These are phyloP conservation scores for Drosophila nigritarsus DNA, from an alignment of 2,888 invertebrate species.

Conservation along the genomic window DNA sequence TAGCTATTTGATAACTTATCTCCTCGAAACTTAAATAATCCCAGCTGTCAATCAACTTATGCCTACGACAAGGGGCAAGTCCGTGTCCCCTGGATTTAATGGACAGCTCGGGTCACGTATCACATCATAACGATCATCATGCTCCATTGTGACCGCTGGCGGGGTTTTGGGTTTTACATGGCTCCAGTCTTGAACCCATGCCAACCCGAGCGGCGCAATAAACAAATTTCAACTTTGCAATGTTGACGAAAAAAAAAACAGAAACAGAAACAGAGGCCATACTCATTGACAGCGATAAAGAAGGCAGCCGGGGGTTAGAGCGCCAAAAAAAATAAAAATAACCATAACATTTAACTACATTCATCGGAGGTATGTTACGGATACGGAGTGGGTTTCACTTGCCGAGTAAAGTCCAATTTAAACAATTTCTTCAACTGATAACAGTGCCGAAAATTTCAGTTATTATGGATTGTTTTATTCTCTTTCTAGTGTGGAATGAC, in stretches of 20 bases:
- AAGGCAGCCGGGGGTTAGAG: neutral
- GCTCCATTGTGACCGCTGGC: constrained; percentile 23
- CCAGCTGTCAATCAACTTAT: constrained; percentile 53
- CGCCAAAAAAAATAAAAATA: neutral
- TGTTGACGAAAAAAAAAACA: constrained; percentile 4
- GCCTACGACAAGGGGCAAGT: constrained; percentile 49
- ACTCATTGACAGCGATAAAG: constrained; percentile 36
- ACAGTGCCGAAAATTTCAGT: constrained; percentile 52
- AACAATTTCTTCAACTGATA: constrained; percentile 59
- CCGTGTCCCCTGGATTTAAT: constrained; percentile 19
- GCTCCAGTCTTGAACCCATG: constrained; percentile 47
- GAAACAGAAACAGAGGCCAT: constrained; percentile 28
- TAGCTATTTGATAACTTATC: neutral
- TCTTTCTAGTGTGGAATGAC: constrained; percentile 34
- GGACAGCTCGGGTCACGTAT: constrained; percentile 5
- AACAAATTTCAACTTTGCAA: constrained; percentile 3
- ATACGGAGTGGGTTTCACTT: constrained; percentile 17
- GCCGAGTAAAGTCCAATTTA: constrained; percentile 64
- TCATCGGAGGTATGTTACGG: constrained; percentile 15
- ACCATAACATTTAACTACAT: constrained; percentile 1
- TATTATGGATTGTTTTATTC: constrained; percentile 44
- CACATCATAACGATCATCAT: constrained; percentile 18
- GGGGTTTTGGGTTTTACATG: constrained; percentile 2
- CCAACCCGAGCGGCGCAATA: constrained; percentile 6
- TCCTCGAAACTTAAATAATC: neutral